Evolutionary conservation across 30 jellyfish, hydroid and myxozoan genomes (phyloP).

Genomic region (Hydractinia symbiolongicarpus): DNA sequence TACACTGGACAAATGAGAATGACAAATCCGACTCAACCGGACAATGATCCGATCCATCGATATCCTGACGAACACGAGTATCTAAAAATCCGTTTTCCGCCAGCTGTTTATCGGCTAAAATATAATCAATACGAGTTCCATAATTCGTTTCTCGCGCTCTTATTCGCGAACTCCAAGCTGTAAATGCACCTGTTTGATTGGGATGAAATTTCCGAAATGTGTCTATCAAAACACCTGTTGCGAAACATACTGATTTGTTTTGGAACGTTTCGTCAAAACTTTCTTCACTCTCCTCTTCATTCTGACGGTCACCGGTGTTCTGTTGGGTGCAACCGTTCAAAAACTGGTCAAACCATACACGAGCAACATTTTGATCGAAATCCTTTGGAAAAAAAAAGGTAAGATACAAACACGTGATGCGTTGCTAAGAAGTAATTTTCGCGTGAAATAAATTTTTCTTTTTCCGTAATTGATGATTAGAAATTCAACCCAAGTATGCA

Average conservation of each 20-base stretch:
- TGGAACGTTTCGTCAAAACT: background rate
- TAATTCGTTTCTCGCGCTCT: constrained; percentile 89
- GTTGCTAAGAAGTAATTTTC: too few relatives aligned
- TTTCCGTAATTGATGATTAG: too few relatives aligned
- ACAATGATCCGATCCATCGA: constrained; percentile 94
- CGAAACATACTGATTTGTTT: background rate
- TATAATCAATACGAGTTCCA: constrained; percentile 92
- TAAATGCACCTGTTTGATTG: constrained; percentile 55
- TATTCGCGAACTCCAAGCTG: constrained; percentile 84
- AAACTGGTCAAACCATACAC: constrained; percentile 25
- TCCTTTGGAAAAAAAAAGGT: constrained; percentile 5
- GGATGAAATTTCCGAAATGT: constrained; percentile 76
- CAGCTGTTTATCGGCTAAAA: constrained; percentile 45
- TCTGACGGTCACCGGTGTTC: background rate
- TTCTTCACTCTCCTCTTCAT: background rate
- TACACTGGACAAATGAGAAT: constrained; percentile 34
- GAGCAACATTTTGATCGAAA: constrained; percentile 27
- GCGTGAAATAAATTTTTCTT: too few relatives aligned
- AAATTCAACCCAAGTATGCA: too few relatives aligned
- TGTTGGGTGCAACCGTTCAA: constrained; percentile 1
- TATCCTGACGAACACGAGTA: constrained; percentile 76
- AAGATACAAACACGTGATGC: background rate
- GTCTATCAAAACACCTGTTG: constrained; percentile 34
- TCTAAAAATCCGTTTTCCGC: constrained; percentile 14
- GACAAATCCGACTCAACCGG: constrained; percentile 74